A percentile compares a stretch with the other conserved stretches of the same genome.
Evolutionary conservation across 2,888 invertebrate species (phyloP).

Genomic region (Gymnoscelis rufifasciata): DNA sequence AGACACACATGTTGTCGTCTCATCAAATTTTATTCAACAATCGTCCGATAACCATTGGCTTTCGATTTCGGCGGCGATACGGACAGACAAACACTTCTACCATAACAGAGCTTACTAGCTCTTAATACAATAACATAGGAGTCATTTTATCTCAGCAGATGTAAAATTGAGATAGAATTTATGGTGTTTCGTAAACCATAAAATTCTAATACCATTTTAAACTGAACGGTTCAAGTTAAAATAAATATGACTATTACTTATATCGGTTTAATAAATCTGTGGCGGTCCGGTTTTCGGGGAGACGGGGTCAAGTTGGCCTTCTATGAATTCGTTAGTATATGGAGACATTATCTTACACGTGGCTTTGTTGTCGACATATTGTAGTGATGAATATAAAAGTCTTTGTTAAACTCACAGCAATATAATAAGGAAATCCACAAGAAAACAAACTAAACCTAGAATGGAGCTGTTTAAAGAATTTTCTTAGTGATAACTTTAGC

Average conservation of each 20-base stretch:
- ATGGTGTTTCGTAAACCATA: conserved; percentile 18
- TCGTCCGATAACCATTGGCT: conserved; percentile 21
- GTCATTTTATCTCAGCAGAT: not conserved
- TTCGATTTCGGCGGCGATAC: conserved; percentile 28
- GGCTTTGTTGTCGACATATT: too few species aligned
- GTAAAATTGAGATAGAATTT: conserved; percentile 3
- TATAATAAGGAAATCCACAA: too few species aligned
- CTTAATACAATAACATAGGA: not conserved
- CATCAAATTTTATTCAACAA: conserved; percentile 11
- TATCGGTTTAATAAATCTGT: conserved; percentile 18
- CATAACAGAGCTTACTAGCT: conserved; percentile 3
- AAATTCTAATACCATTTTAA: conserved; percentile 20
- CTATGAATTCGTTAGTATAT: too few species aligned
- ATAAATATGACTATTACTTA: conserved; percentile 22
- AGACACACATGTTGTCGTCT: not conserved
- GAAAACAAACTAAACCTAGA: too few species aligned
- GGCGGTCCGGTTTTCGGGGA: conserved; percentile 17
- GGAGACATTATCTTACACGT: too few species aligned
- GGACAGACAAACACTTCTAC: conserved; percentile 13
- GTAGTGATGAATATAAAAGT: too few species aligned
- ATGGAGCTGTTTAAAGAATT: too few species aligned
- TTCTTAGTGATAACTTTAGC: too few species aligned
- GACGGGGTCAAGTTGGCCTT: not conserved
- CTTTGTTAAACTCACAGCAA: too few species aligned
- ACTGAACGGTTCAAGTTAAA: conserved; percentile 20